Conservation (phyloP, 2,888 invertebrate species). For the Gibbula magus region DNA sequence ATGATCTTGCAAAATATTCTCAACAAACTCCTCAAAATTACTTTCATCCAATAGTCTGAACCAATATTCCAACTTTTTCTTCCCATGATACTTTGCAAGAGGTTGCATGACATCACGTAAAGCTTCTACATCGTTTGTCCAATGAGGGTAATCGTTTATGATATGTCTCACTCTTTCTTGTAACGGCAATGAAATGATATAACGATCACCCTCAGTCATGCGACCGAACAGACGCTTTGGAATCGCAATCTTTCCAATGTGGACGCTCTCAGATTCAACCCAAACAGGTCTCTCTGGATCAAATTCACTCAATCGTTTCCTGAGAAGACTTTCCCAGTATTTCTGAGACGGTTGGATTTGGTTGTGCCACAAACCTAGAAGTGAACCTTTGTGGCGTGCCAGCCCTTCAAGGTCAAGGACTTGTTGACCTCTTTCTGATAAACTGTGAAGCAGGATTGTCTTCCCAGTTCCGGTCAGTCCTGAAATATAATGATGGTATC, state of each 20-base stretch:
- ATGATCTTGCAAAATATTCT: constrained; percentile 49
- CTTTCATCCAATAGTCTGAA: constrained; percentile 43
- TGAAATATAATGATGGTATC: constrained; percentile 31
- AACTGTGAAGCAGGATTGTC: constrained; percentile 48
- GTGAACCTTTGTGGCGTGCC: constrained; percentile 60
- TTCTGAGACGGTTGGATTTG: constrained; percentile 57
- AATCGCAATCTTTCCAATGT: constrained; percentile 49
- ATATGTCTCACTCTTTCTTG: constrained; percentile 54
- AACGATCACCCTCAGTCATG: constrained; percentile 45
- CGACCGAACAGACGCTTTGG: constrained; percentile 45
- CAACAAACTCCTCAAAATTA: constrained; percentile 55
- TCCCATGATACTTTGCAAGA: constrained; percentile 42
- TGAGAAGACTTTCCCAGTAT: constrained; percentile 47
- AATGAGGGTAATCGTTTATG: constrained; percentile 51
- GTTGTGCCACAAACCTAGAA: constrained; percentile 54
- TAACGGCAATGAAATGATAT: constrained; percentile 47
- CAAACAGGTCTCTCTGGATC: constrained; percentile 45
- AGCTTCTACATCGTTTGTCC: constrained; percentile 46
- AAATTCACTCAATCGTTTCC: constrained; percentile 40
- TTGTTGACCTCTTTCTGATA: constrained; percentile 50
- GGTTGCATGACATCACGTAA: constrained; percentile 40
- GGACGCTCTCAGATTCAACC: constrained; percentile 59
- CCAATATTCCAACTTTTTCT: constrained; percentile 47
- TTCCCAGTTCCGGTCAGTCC: constrained; percentile 60
- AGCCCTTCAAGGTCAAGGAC: constrained; percentile 57